Conservation (phyloP, 2,113 vertebrate genomes). For the Amblyornis subalaris region DNA sequence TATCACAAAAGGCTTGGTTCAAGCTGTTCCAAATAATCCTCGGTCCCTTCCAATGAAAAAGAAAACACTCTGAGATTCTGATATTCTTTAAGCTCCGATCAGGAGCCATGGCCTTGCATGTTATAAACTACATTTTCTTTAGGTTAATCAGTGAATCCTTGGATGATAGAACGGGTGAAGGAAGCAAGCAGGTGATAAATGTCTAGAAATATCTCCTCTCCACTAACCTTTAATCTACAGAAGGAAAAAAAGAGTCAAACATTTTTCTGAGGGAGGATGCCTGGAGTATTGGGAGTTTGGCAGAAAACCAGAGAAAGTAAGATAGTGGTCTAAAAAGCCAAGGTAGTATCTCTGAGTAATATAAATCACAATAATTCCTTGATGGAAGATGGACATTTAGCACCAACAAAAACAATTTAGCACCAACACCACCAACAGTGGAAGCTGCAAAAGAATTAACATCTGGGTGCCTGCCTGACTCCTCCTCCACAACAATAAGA, state of each 20-base stretch:
- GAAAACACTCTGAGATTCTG: not conserved
- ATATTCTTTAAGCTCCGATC: not conserved
- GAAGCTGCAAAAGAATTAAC: not conserved
- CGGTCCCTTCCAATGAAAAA: not conserved
- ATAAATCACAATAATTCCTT: not conserved
- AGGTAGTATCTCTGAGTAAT: not conserved
- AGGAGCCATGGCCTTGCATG: not conserved
- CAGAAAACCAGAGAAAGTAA: not conserved
- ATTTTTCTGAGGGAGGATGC: not conserved
- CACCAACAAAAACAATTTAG: not conserved
- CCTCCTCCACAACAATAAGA: not conserved
- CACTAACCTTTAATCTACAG: not conserved
- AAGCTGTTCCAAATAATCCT: not conserved
- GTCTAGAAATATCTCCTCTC: not conserved
- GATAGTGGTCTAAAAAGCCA: not conserved
- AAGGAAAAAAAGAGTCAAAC: not conserved
- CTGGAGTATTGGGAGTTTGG: not conserved
- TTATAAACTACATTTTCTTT: not conserved
- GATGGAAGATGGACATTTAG: not conserved
- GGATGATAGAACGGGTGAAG: not conserved
- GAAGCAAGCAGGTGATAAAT: not conserved
- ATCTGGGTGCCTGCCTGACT: conserved; percentile 19
- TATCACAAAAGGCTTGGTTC: not conserved
- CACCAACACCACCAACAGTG: not conserved
- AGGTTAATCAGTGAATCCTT: not conserved